Evolutionary conservation across 2,113 vertebrate genomes (phyloP), one percentile per base, ranked within the genome.

Genomic region (Brachionichthys hirsutus): DNA sequence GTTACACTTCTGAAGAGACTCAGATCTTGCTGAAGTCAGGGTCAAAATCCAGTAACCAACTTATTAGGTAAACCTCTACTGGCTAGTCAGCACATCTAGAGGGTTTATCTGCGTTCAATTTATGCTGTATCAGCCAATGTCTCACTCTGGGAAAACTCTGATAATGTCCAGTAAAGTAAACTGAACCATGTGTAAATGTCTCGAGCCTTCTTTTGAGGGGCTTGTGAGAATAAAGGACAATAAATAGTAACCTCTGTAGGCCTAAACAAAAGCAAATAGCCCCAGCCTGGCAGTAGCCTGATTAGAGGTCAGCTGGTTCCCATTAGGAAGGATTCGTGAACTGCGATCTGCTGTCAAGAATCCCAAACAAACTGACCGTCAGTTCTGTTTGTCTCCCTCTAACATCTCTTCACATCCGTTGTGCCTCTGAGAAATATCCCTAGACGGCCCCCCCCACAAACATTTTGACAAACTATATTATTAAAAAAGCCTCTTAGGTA

Each of bases 251-350:
- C 36, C 36, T 62, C 58, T 44, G 67, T 81, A 78, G 41, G 71
- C 83, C 75, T 57, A 80, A 81, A 86, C 79, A 85, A 87, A 87
- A 78, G 73, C 85, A 88, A 90, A 87, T 69, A 81, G 54, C 69
- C 54, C 47, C 56, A 43, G 73, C 53, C 49, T 69, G 68, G 62
- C 75, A n/a, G 55, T 70, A 53, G 81, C 73, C 80, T 81, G 82
- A 80, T 87, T 86, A 78, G 59, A 20, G 9, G 70, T 82, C 87
- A 89, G 85, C 83, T 87, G 88, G 82, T 78, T 89, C 76, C 86
- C 84, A 87, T 90, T 91, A 88, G 85, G 82, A 75, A 56, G 65
- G 62, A 79, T 88, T 81, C 90, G 87, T 86, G 85, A 89, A 84
- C 75, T 78, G 73, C 82, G 86, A 73, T 88, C 75, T 81, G 73